Evolutionary conservation across 2,888 invertebrate species (phyloP).

Genomic region (Nephrotoma appendiculata): DNA sequence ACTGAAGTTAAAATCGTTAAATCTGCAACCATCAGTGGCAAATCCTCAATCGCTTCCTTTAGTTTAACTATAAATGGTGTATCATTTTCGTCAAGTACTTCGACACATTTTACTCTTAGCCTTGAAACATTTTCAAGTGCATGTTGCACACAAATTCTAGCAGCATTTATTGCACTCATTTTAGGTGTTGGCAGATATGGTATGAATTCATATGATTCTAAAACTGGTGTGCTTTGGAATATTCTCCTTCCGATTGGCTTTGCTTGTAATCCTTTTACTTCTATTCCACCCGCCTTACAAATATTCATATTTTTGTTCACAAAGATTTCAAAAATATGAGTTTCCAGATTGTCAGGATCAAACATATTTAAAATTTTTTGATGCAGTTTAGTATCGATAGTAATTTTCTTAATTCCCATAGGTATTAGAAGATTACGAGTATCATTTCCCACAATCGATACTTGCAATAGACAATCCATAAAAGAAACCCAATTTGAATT

Average conservation of each 20-base stretch:
- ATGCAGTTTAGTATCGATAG: constrained; percentile 53
- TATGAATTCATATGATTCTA: constrained; percentile 35
- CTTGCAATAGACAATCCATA: constrained; percentile 79
- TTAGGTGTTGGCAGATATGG: constrained; percentile 37
- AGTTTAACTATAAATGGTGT: constrained; percentile 40
- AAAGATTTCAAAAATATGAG: constrained; percentile 8
- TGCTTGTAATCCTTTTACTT: constrained; percentile 61
- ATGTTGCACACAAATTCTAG: constrained; percentile 24
- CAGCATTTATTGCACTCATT: constrained; percentile 31
- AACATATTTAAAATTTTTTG: constrained; percentile 29
- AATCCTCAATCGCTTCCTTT: constrained; percentile 44
- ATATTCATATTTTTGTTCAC: constrained; percentile 21
- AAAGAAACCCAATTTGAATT: constrained; percentile 59
- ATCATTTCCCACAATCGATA: constrained; percentile 54
- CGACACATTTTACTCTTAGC: constrained; percentile 44
- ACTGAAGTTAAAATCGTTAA: constrained; percentile 35
- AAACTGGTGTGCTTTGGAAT: constrained; percentile 49
- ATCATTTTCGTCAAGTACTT: constrained; percentile 30
- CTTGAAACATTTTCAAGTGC: constrained; percentile 49
- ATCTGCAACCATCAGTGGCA: constrained; percentile 55
- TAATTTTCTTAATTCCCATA: constrained; percentile 53
- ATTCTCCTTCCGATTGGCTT: constrained; percentile 55
- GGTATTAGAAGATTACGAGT: constrained; percentile 59
- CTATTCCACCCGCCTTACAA: constrained; percentile 56
- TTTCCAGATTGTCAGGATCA: constrained; percentile 19